Evolutionary conservation across 1,140 invertebrate genomes (phyloP).

Genomic region (Sminthurides bifidus): DNA sequence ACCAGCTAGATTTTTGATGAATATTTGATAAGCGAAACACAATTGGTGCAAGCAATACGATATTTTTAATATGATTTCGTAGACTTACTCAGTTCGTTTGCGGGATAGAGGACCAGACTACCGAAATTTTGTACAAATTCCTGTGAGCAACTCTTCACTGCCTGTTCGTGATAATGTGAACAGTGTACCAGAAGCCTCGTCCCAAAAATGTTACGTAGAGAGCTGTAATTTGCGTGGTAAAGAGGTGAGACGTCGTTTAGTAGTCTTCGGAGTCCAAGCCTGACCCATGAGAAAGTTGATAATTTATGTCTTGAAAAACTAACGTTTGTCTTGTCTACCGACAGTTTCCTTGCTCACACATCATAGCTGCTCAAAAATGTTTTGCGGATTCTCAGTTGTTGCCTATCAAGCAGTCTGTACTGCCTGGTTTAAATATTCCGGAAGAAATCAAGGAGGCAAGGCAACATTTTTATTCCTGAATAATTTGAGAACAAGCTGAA

Average conservation of each 20-base stretch:
- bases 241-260: conserved; percentile 7
- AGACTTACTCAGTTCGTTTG: conserved; percentile 48
- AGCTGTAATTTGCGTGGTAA: conserved; percentile 4
- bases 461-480: background rate
- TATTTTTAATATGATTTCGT: background rate
- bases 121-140: conserved; percentile 61
- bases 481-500: too few relatives aligned
- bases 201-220: conserved; percentile 20
- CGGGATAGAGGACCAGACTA: conserved; percentile 56
- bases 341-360: conserved; percentile 48
- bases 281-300: too few relatives aligned
- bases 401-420: conserved; percentile 50
- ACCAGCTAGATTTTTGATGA: background rate
- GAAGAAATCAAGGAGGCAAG: conserved; percentile 50
- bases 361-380: conserved; percentile 54
- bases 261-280: too few relatives aligned
- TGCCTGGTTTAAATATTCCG: conserved; percentile 52
- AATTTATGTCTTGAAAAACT: conserved; percentile 2
- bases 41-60: background rate
- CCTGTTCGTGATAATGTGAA: conserved; percentile 8
- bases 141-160: conserved; percentile 39
- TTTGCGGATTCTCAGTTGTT: conserved; percentile 50
- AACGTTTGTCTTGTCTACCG: conserved; percentile 7
- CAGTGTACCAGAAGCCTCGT: background rate
- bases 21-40: background rate